phyloP scores from a whole-genome alignment of 1,140 invertebrate species.

The Lerema accius region DNA sequence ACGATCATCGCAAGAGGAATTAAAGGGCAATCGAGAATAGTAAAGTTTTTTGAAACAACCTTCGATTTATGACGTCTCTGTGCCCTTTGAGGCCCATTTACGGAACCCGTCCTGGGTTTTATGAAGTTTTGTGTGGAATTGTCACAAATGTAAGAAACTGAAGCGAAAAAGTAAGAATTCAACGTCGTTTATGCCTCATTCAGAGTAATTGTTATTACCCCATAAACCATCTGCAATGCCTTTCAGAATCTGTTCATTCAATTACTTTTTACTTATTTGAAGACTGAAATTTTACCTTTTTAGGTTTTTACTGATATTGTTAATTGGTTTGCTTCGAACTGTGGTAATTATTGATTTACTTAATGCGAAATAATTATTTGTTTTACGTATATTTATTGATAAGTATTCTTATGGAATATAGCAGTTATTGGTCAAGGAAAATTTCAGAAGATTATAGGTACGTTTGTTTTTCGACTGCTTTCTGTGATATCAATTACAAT shows the following conservation, averaged over 20 bases:
- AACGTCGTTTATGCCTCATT: constrained; percentile 30
- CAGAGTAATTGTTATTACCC: constrained; percentile 30
- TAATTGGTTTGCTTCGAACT: no score
- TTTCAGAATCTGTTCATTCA: constrained; percentile 31
- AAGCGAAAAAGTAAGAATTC: constrained; percentile 42
- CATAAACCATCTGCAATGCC: constrained; percentile 18
- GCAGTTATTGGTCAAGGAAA: no score
- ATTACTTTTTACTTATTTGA: constrained; percentile 32
- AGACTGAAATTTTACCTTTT: constrained; percentile 20
- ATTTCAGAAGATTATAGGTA: no score
- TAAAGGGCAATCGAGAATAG: constrained; percentile 63
- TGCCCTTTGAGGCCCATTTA: constrained; percentile 53
- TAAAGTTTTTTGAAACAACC: constrained; percentile 57
- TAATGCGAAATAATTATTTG: no score
- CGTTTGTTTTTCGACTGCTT: no score
- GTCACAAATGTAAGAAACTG: constrained; percentile 38
- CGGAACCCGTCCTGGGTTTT: constrained; percentile 43
- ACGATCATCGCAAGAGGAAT: constrained; percentile 57
- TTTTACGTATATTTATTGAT: no score
- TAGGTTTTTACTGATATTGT: constrained; percentile 18
- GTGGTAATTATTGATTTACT: no score
- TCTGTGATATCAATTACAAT: no score
- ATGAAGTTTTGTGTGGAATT: constrained; percentile 42
- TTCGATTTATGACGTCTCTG: constrained; percentile 60
- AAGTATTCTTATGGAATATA: no score